These are phyloP conservation scores for Resseliella maxima DNA, from an alignment of 2,888 invertebrate species.

Conservation along the genomic window DNA sequence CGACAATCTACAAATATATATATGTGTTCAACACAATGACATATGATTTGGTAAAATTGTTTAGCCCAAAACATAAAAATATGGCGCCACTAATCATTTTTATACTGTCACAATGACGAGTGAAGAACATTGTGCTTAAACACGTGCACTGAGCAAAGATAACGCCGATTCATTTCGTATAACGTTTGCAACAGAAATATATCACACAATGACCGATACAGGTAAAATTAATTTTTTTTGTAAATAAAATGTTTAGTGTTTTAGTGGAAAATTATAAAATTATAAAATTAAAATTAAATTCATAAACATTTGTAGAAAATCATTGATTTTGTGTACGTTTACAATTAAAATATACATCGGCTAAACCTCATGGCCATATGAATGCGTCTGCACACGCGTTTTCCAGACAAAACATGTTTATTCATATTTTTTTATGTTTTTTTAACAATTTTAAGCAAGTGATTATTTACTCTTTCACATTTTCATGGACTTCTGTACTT, in stretches of 20 bases:
- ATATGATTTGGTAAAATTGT: conserved; percentile 5
- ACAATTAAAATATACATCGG: background rate
- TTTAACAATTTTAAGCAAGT: background rate
- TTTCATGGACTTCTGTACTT: too few relatives aligned
- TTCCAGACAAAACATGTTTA: background rate
- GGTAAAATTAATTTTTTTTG: conserved; percentile 12
- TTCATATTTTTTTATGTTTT: background rate
- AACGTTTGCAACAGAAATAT: background rate
- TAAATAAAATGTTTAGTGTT: background rate
- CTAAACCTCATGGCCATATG: background rate
- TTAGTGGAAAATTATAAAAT: background rate
- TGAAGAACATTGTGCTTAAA: background rate
- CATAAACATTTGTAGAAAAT: background rate
- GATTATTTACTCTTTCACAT: too few relatives aligned
- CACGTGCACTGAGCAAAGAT: conserved; percentile 30
- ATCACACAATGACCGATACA: conserved; percentile 33
- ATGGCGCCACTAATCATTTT: background rate
- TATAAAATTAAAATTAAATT: background rate
- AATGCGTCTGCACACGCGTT: background rate
- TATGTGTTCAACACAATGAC: background rate
- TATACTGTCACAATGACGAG: background rate
- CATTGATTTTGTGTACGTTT: background rate
- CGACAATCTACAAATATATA: background rate
- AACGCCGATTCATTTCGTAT: background rate
- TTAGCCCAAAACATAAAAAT: background rate